Evolutionary conservation across 1,140 invertebrate genomes (phyloP), one percentile per base, ranked within the genome.

Genomic region (Drosophila guanche): DNA sequence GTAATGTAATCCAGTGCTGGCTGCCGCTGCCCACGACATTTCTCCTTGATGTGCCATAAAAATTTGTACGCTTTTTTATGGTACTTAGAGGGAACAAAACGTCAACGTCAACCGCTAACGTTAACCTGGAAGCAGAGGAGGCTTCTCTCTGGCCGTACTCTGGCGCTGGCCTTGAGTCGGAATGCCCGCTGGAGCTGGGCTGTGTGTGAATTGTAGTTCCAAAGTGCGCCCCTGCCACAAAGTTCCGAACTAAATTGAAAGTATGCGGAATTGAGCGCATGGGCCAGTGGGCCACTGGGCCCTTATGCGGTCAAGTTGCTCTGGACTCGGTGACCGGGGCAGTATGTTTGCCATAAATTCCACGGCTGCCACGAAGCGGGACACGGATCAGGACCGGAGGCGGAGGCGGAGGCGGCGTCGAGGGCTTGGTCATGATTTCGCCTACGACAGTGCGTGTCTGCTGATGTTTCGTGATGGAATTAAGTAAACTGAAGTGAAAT

Each of bases 401-500:
- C n/a, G n/a, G n/a, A n/a, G n/a, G n/a, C n/a, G n/a, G n/a, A n/a
- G n/a, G n/a, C n/a, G n/a, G n/a, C n/a, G n/a, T n/a, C n/a, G n/a
- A 3, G 27, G 66, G 63, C 63, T 60, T 48, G 63, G 47, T 42
- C 41, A 76, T 66, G 58, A 72, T 57, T 61, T 57, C 61, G 42
- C 54, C 43, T 66, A 77, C 52, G 75, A 48, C 54, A 76, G 76
- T 84, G 80, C 80, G 80, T 84, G 80, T 67, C 62, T 58, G 61
- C 43, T 76, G 62, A 76, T 61, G 76, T 79, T 79, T 85, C 80
- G 80, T 85, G 81, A 85, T 84, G 65, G 60, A 85, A 85, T 85
- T 85, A 77, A 69, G 76, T 73, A 85, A 84, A 77, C 68, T 85
- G 73, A 85, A 85, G 81, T 85, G 76, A 85, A 86, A 80, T 85